phyloP scores from a whole-genome alignment of 2,797 vertebrate species.

The Emys orbicularis region DNA sequence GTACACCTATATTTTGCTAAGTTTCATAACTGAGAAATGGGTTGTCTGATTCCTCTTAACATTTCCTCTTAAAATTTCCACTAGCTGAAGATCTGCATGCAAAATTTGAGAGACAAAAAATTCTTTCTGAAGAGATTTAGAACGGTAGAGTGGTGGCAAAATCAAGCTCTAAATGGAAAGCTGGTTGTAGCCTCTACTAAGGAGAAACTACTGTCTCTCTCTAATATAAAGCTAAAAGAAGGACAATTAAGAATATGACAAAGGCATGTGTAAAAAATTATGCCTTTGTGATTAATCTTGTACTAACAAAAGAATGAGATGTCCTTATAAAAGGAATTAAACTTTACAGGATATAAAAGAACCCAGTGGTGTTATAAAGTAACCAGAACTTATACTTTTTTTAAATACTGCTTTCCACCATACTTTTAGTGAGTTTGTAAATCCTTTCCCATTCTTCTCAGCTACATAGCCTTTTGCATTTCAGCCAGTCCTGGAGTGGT shows the following conservation, averaged over 20 bases:
- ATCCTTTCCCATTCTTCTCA: slow-evolving; percentile 18
- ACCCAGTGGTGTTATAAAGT: background rate
- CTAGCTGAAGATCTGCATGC: background rate
- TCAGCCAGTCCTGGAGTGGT: background rate
- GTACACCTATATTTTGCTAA: background rate
- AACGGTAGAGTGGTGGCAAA: background rate
- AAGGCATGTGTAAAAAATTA: background rate
- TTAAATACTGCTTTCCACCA: background rate
- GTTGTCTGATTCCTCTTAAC: background rate
- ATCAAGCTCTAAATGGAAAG: background rate
- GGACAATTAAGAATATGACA: no score
- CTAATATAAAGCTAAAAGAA: background rate
- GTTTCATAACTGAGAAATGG: background rate
- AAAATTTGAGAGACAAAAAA: background rate
- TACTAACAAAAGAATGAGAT: background rate
- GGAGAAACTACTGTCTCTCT: background rate
- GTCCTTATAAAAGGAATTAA: background rate
- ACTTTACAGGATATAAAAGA: background rate
- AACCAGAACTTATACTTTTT: background rate
- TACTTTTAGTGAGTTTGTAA: background rate
- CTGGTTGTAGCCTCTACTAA: background rate
- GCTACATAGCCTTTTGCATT: slow-evolving; percentile 9
- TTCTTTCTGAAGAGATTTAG: background rate
- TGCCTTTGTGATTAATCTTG: background rate
- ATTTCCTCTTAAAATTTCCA: background rate